Evolutionary conservation across 53 echinoderm and acorn worm genomes (phyloP).

Genomic region (Astropecten irregularis): DNA sequence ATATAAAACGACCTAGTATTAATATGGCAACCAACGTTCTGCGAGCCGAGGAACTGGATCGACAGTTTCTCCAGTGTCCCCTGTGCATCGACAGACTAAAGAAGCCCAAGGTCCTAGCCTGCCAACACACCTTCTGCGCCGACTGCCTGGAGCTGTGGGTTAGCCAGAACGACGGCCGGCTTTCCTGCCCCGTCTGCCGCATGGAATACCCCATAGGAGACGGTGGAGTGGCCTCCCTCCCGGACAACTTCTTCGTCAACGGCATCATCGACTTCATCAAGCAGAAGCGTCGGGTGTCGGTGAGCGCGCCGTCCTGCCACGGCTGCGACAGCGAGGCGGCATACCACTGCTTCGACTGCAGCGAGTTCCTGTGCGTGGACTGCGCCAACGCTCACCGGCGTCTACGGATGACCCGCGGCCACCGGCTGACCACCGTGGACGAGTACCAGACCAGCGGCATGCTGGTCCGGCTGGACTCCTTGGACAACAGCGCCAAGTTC

Average conservation of each 20-base stretch:
- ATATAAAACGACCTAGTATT: no score
- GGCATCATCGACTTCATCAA: constrained; percentile 97
- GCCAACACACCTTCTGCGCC: constrained; percentile 96
- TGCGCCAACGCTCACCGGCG: constrained; percentile 91
- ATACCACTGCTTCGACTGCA: constrained; percentile 87
- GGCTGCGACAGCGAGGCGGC: constrained; percentile 91
- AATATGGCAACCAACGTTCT: constrained; percentile 56
- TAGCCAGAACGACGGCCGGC: constrained; percentile 72
- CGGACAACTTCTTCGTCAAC: constrained; percentile 98
- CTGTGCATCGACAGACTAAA: constrained; percentile 92
- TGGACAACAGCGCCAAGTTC: constrained; percentile 68
- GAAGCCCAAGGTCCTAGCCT: constrained; percentile 88
- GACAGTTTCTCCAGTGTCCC: constrained; percentile 92
- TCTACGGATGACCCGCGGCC: constrained; percentile 81
- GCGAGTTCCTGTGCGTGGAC: constrained; percentile 88
- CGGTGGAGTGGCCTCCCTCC: constrained; percentile 71
- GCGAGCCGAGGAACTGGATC: constrained; percentile 91
- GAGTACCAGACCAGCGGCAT: constrained; percentile 86
- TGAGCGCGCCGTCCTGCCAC: constrained; percentile 67
- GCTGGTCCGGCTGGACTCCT: constrained; percentile 70
- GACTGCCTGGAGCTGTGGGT: constrained; percentile 93
- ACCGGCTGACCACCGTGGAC: constrained; percentile 77
- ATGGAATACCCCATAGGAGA: constrained; percentile 81
- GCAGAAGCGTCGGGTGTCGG: constrained; percentile 77
- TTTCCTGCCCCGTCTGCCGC: constrained; percentile 92